phyloP scores from a whole-genome alignment of 2,888 invertebrate species.

The Caenorhabditis panamensis region DNA sequence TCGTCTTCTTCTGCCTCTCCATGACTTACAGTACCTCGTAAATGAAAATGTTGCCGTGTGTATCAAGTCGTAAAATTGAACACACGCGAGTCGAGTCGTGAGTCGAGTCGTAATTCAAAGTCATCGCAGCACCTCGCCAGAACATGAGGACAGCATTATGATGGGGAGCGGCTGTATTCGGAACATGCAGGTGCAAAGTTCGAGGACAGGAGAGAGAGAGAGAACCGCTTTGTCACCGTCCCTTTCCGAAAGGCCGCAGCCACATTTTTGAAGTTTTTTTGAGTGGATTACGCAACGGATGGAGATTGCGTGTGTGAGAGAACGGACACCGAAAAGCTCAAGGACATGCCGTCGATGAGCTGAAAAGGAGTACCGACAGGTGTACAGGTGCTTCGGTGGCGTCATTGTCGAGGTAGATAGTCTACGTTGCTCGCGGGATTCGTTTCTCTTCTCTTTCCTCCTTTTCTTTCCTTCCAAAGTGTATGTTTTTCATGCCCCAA shows the following conservation, averaged over 20 bases:
- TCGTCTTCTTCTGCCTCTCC: slow-evolving; percentile 31
- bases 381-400: neutral
- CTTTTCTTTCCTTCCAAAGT: slow-evolving; percentile 26
- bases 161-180: slow-evolving; percentile 4
- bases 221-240: slow-evolving; percentile 22
- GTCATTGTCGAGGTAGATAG: neutral
- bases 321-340: slow-evolving; percentile 7
- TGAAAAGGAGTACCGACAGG: neutral
- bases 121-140: slow-evolving; percentile 47
- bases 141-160: slow-evolving; percentile 53
- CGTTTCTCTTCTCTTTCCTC: no score
- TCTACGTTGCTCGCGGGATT: neutral
- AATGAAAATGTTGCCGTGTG: slow-evolving; percentile 60
- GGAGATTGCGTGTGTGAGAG: slow-evolving; percentile 31
- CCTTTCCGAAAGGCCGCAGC: slow-evolving; percentile 9
- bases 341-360: slow-evolving; percentile 14
- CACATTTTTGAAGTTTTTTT: slow-evolving; percentile 42
- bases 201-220: slow-evolving; percentile 26
- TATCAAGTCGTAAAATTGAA: slow-evolving; percentile 61
- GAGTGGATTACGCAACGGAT: slow-evolving; percentile 50
- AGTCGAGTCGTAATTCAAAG: slow-evolving; percentile 60
- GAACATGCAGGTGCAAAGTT: slow-evolving; percentile 46
- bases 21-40: slow-evolving; percentile 61
- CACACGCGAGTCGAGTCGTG: slow-evolving; percentile 47
- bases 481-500: slow-evolving; percentile 40